Evolutionary conservation across 2,797 vertebrate genomes (phyloP).

Genomic region (Cryptoprocta ferox): DNA sequence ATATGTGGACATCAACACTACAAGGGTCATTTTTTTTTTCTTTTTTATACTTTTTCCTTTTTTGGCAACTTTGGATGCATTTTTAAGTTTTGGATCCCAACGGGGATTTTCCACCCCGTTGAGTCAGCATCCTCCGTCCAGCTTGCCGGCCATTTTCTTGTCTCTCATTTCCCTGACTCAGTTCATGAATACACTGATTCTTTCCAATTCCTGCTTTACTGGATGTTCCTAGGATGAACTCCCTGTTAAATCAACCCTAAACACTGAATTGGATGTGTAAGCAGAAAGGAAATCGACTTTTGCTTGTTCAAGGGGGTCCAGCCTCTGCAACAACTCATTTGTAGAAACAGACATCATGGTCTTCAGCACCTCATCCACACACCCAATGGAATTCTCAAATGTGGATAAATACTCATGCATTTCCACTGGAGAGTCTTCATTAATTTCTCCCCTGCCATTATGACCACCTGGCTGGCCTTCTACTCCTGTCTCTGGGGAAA

Average conservation of each 20-base stretch:
- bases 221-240: slow-evolving; percentile 96
- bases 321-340: slow-evolving; percentile 91
- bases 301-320: slow-evolving; percentile 96
- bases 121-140: slow-evolving; percentile 88
- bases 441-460: too few relatives aligned
- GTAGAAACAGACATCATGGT: slow-evolving; percentile 93
- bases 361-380: slow-evolving; percentile 92
- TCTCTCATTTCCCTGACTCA: slow-evolving; percentile 96
- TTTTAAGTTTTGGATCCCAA: slow-evolving; percentile 88
- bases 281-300: slow-evolving; percentile 97
- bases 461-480: too few relatives aligned
- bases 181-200: slow-evolving; percentile 96
- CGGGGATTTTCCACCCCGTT: slow-evolving; percentile 89
- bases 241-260: slow-evolving; percentile 98
- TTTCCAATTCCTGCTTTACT: slow-evolving; percentile 92
- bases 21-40: slow-evolving; percentile 85
- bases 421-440: too few relatives aligned
- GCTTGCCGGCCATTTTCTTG: slow-evolving; percentile 93
- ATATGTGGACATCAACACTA: slow-evolving; percentile 36
- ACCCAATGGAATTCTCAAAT: slow-evolving; percentile 90
- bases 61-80: slow-evolving; percentile 81
- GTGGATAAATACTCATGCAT: slow-evolving; percentile 88
- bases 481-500: too few relatives aligned
- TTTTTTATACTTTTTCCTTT: slow-evolving; percentile 90
- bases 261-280: slow-evolving; percentile 96